Percentiles rank a stretch among this genome's conserved stretches.
Conservation (phyloP, 1,140 invertebrate genomes). For the Sminthurinus signatus region DNA sequence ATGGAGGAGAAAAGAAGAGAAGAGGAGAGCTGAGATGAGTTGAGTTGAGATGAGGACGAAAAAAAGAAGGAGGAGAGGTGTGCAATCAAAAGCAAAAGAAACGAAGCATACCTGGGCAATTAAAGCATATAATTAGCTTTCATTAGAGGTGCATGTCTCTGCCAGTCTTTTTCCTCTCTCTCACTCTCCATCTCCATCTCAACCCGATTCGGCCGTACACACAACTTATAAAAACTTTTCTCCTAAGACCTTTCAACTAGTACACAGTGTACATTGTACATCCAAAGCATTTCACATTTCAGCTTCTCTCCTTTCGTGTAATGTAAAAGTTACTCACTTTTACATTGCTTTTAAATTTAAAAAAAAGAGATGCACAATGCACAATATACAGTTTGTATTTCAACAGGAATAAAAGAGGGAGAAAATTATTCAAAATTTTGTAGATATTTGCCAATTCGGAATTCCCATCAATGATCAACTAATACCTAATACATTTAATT, state of each 20-base stretch:
- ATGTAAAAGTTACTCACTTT: no score
- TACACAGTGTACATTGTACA: not conserved
- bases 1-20: slow-evolving; percentile 3
- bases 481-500: no score
- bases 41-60: not conserved
- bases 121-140: slow-evolving; percentile 40
- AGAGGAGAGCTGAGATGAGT: not conserved
- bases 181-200: not conserved
- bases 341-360: no score
- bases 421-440: no score
- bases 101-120: slow-evolving; percentile 36
- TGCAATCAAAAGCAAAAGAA: slow-evolving; percentile 32
- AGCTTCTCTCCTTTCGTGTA: no score
- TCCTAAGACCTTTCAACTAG: slow-evolving; percentile 12
- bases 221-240: slow-evolving; percentile 26
- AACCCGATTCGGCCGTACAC: slow-evolving; percentile 12
- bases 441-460: no score
- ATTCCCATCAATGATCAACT: no score
- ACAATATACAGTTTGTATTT: no score
- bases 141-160: slow-evolving; percentile 36
- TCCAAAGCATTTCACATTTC: no score
- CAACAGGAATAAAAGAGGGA: no score
- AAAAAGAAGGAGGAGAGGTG: slow-evolving; percentile 20
- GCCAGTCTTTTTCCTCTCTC: slow-evolving; percentile 12
- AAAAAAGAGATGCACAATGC: no score